Conservation (phyloP, 2,888 invertebrate species). For the Melanostoma scalare region DNA sequence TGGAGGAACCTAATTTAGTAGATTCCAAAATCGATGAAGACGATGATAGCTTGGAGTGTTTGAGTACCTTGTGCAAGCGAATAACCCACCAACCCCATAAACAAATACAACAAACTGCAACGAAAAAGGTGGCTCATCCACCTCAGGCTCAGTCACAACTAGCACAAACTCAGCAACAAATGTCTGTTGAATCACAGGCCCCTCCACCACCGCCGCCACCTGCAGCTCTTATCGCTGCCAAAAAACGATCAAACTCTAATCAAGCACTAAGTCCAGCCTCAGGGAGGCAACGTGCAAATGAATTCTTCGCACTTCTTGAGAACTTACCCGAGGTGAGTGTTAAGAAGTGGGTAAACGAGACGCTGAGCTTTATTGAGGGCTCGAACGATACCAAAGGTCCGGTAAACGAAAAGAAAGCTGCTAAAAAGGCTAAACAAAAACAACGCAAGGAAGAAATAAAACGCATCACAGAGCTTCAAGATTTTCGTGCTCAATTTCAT, state of each 20-base stretch:
- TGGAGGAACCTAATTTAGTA: constrained; percentile 61
- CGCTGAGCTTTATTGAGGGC: constrained; percentile 80
- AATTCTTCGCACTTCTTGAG: constrained; percentile 79
- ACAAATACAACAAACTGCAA: constrained; percentile 45
- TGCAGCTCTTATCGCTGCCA: neutral
- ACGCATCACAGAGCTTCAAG: constrained; percentile 79
- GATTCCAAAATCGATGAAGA: constrained; percentile 75
- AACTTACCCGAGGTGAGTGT: constrained; percentile 75
- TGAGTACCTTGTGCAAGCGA: constrained; percentile 79
- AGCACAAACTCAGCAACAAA: constrained; percentile 58
- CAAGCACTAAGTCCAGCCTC: constrained; percentile 41
- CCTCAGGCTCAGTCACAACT: constrained; percentile 47
- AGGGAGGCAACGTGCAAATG: constrained; percentile 77
- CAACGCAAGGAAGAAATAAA: constrained; percentile 81
- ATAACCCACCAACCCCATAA: constrained; percentile 74
- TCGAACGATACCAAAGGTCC: constrained; percentile 74
- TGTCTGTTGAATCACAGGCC: constrained; percentile 28
- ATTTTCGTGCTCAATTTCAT: constrained; percentile 79
- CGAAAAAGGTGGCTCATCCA: constrained; percentile 50
- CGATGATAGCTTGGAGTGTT: constrained; percentile 78
- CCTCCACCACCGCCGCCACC: constrained; percentile 39
- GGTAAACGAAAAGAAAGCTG: constrained; percentile 81
- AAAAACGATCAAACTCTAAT: constrained; percentile 49
- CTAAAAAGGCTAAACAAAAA: constrained; percentile 81
- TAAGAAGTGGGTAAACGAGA: constrained; percentile 81